Conservation (phyloP, 1,140 invertebrate genomes). For the Brachionus plicatilis region DNA sequence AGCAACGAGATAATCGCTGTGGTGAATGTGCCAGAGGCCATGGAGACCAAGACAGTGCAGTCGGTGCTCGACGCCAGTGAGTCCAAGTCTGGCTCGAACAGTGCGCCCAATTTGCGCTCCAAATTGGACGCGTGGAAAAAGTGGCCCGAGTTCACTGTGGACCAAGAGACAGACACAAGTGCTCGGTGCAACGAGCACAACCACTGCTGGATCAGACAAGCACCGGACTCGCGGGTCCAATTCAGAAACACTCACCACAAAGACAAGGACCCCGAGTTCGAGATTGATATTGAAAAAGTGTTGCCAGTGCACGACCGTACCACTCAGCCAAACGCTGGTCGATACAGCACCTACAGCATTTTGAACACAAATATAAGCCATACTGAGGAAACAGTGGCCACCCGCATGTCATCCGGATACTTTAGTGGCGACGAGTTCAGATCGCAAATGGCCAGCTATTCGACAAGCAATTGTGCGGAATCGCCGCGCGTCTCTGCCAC, state of each 20-base stretch:
- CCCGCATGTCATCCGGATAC: constrained; percentile 36
- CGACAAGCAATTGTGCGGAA: background rate
- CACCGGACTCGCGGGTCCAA: background rate
- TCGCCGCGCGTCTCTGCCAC: background rate
- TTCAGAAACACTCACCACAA: background rate
- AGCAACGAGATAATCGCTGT: constrained; percentile 35
- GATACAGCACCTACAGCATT: constrained; percentile 8
- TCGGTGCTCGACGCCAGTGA: background rate
- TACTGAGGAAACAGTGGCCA: constrained; percentile 30
- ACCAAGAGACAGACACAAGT: constrained; percentile 11
- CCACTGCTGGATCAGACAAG: background rate
- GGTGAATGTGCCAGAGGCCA: constrained; percentile 19
- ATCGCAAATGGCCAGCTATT: constrained; percentile 18
- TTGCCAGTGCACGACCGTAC: background rate
- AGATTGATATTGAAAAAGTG: constrained; percentile 40
- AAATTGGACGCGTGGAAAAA: constrained; percentile 24
- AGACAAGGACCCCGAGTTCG: constrained; percentile 23
- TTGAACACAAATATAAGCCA: background rate
- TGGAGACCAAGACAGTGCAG: constrained; percentile 19
- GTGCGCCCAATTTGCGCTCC: background rate
- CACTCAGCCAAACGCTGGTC: background rate
- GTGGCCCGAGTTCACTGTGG: constrained; percentile 34
- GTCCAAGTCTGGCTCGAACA: background rate
- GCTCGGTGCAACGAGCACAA: background rate
- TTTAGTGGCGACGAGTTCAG: constrained; percentile 38